Evolutionary conservation across 1,140 invertebrate species (phyloP).

Genomic region (Drosophila insularis): DNA sequence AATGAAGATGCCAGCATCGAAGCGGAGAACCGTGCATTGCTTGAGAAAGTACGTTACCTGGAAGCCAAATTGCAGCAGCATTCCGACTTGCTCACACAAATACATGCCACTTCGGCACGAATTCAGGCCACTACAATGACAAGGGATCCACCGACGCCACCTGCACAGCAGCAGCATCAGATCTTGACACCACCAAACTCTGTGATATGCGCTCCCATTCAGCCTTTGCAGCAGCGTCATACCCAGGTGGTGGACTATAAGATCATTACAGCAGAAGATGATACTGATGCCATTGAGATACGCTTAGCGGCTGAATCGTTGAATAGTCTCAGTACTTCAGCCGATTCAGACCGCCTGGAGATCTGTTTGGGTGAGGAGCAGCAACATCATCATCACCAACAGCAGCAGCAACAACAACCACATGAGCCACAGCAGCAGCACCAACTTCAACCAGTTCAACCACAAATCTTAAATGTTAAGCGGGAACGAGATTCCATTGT

Average conservation of each 20-base stretch:
- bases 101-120: slow-evolving; percentile 59
- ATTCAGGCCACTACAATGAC: slow-evolving; percentile 45
- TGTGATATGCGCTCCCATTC: slow-evolving; percentile 47
- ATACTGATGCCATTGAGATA: slow-evolving; percentile 70
- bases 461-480: slow-evolving; percentile 36
- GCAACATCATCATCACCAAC: slow-evolving; percentile 1
- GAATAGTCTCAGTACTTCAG: slow-evolving; percentile 63
- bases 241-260: slow-evolving; percentile 68
- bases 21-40: slow-evolving; percentile 53
- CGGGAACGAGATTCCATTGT: slow-evolving; percentile 33
- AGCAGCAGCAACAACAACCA: background rate
- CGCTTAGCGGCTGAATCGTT: slow-evolving; percentile 67
- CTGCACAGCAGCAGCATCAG: slow-evolving; percentile 43
- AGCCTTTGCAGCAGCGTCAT: slow-evolving; percentile 30
- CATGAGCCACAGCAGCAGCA: background rate
- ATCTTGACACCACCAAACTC: slow-evolving; percentile 65
- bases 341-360: slow-evolving; percentile 70
- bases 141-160: slow-evolving; percentile 28
- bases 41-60: slow-evolving; percentile 66
- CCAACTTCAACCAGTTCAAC: slow-evolving; percentile 15
- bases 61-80: slow-evolving; percentile 65
- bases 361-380: slow-evolving; percentile 59
- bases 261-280: slow-evolving; percentile 57
- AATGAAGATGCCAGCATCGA: slow-evolving; percentile 30
- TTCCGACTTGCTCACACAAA: slow-evolving; percentile 65